phyloP scores from a whole-genome alignment of 2,113 vertebrate genomes.

The Cebus imitator region DNA sequence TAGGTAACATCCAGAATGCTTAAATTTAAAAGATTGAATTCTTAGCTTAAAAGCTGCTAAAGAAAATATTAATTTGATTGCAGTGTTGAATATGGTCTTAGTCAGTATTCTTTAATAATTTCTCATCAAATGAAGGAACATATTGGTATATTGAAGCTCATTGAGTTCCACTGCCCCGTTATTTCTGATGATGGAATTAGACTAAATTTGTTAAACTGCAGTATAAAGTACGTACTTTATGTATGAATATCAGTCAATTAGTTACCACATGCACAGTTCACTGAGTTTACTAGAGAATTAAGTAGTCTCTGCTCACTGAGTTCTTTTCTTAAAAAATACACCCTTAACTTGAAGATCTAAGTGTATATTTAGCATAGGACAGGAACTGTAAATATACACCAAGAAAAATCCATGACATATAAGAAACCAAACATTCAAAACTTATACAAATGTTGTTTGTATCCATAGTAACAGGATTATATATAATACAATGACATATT shows the following conservation, averaged over 20 bases:
- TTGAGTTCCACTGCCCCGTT: not conserved
- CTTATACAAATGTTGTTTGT: not conserved
- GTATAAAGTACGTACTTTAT: not conserved
- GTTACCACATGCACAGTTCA: not conserved
- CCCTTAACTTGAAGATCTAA: not conserved
- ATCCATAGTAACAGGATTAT: not conserved
- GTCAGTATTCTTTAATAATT: not conserved
- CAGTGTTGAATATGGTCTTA: not conserved
- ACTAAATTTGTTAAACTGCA: not conserved
- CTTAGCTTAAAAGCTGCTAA: not conserved
- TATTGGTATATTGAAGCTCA: not conserved
- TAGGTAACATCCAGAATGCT: not conserved
- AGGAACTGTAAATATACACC: not conserved
- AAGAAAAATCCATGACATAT: not conserved
- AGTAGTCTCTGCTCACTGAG: not conserved
- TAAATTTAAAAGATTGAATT: not conserved
- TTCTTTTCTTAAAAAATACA: not conserved
- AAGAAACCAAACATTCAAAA: not conserved
- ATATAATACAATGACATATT: not conserved
- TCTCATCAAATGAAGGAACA: not conserved
- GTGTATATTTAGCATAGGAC: not conserved
- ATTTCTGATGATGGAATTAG: slow-evolving; percentile 34
- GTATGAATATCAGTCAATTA: not conserved
- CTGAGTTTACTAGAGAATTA: not conserved
- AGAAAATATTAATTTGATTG: not conserved